Evolutionary conservation across 2,888 invertebrate genomes (phyloP).

Genomic region (Caenorhabditis afra): DNA sequence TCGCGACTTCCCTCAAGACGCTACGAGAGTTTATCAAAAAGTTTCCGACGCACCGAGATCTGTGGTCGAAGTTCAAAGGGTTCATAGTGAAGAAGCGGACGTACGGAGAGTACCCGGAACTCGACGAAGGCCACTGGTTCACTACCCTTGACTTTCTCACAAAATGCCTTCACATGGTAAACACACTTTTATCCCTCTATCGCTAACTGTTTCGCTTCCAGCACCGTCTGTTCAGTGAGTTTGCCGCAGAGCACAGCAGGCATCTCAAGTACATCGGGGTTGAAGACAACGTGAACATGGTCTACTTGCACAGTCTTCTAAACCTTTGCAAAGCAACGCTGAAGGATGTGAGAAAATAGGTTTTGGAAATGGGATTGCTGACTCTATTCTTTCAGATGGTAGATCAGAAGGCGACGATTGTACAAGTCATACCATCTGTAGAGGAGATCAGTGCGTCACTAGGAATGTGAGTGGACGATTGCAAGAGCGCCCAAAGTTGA

Average conservation of each 20-base stretch:
- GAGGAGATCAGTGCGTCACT: conserved; percentile 5
- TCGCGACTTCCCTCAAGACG: conserved; percentile 1
- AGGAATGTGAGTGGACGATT: background rate
- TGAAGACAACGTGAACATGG: conserved; percentile 28
- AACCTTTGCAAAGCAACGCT: conserved; percentile 11
- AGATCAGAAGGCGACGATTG: conserved; percentile 13
- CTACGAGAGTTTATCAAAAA: conserved; percentile 24
- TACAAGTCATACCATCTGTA: conserved; percentile 22
- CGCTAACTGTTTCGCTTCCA: conserved; percentile 3
- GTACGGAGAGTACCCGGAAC: conserved; percentile 39
- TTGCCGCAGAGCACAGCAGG: background rate
- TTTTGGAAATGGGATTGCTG: background rate
- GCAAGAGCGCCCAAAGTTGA: background rate
- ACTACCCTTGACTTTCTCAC: conserved; percentile 34
- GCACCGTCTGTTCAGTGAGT: conserved; percentile 47
- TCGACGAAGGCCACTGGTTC: conserved; percentile 27
- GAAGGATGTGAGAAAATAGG: background rate
- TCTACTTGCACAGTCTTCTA: conserved; percentile 36
- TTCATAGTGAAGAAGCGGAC: conserved; percentile 22
- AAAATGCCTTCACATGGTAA: conserved; percentile 46
- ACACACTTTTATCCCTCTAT: too few relatives aligned
- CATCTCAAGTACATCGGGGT: conserved; percentile 17
- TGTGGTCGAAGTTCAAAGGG: conserved; percentile 29
- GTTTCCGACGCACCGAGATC: conserved; percentile 16
- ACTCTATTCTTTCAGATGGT: conserved; percentile 14